Percentiles rank a stretch among this genome's conserved stretches.
phyloP scores from a whole-genome alignment of 2,797 vertebrate genomes.

The Geotrypetes seraphini region DNA sequence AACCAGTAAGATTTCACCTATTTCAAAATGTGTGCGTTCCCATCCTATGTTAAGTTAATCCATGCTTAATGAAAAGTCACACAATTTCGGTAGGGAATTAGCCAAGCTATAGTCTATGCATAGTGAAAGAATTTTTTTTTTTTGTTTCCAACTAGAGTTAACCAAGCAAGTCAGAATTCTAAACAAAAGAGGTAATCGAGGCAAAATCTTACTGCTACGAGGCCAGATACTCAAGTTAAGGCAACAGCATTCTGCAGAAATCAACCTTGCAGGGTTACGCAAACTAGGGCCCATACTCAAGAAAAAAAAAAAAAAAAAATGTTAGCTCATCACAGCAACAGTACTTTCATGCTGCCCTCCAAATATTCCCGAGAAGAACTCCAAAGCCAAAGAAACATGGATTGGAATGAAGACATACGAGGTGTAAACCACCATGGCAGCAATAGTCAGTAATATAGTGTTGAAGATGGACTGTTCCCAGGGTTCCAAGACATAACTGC shows the following conservation, averaged over 20 bases:
- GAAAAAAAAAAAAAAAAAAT: too few species aligned
- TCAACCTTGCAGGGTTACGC: background rate
- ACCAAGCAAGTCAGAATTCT: slow-evolving; percentile 2
- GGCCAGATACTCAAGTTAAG: background rate
- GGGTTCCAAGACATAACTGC: slow-evolving; percentile 90
- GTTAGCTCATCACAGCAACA: slow-evolving; percentile 61
- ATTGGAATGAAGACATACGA: slow-evolving; percentile 91
- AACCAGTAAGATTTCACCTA: too few species aligned
- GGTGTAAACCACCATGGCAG: slow-evolving; percentile 89
- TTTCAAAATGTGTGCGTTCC: too few species aligned
- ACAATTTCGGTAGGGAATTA: accelerated
- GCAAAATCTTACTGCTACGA: background rate
- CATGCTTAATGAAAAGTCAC: background rate
- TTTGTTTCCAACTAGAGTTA: background rate
- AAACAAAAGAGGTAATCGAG: slow-evolving; percentile 1
- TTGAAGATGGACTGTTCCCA: slow-evolving; percentile 94
- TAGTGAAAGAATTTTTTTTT: background rate
- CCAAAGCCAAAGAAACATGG: slow-evolving; percentile 76
- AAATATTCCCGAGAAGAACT: slow-evolving; percentile 82
- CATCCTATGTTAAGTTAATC: too few species aligned
- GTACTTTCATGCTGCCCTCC: slow-evolving; percentile 62
- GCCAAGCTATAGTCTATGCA: background rate
- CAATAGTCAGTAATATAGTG: slow-evolving; percentile 71
- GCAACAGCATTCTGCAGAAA: background rate
- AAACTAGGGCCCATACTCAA: too few species aligned